Conservation (phyloP, 2,797 vertebrate species). For the Galago senegalensis region DNA sequence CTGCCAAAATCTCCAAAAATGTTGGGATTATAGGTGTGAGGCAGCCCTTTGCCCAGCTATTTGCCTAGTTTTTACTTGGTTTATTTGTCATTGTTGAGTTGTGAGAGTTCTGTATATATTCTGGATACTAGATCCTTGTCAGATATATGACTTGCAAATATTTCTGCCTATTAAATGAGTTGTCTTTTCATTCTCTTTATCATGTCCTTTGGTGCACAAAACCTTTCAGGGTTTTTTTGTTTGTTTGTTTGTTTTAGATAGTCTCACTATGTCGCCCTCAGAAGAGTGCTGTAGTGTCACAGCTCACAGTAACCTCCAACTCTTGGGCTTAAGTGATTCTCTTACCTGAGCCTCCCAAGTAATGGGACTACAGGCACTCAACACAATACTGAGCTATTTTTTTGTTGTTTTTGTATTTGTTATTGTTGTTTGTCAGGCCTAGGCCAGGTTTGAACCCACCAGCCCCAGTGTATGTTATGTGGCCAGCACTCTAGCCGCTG, state of each 20-base stretch:
- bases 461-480: too few species aligned
- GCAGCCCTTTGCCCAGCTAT: background rate
- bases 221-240: background rate
- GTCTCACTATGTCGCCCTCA: too few species aligned
- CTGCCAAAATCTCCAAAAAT: background rate
- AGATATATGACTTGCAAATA: background rate
- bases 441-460: too few species aligned
- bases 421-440: too few species aligned
- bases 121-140: background rate
- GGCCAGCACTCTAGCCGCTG: too few species aligned
- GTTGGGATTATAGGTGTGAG: background rate
- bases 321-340: too few species aligned
- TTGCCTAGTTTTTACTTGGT: background rate
- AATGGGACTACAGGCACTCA: too few species aligned
- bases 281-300: too few species aligned
- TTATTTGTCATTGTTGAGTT: constrained; percentile 49
- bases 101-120: background rate
- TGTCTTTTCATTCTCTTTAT: background rate
- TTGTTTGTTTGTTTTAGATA: too few species aligned
- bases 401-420: too few species aligned
- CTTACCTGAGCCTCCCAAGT: too few species aligned
- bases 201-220: background rate
- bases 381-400: background rate
- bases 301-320: too few species aligned
- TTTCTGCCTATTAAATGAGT: background rate